Evolutionary conservation across 2,113 vertebrate species (phyloP), one percentile per base, ranked within the genome.

Genomic region (Sylvia atricapilla): DNA sequence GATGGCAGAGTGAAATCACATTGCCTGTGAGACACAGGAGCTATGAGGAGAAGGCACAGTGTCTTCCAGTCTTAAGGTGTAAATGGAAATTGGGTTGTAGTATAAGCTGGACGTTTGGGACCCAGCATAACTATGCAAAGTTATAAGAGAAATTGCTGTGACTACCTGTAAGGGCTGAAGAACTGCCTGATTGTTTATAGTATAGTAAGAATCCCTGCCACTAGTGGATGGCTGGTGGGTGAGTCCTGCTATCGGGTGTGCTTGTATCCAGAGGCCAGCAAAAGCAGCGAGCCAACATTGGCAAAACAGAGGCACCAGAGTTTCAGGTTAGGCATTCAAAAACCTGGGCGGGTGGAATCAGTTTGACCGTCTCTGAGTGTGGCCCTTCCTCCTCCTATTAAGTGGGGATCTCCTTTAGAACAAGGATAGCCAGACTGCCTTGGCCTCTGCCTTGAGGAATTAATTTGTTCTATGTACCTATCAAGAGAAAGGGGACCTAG

Each of bases 281-380:
- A 62, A 93, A 76, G 18, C 63, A 73, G 31, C 0, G 0, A 68
- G n/a, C 33, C 30, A 35, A 10, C 41, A 4, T 4, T 50, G 35
- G 9, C 23, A 60, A 60, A 84, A 85, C 6, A 63, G 62, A 83
- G 35, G 23, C 18, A 47, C 68, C 8, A 7, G 35, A 47, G 18
- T 50, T 75, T 60, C 64, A 56, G 46, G 33, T 55, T 30, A 70
- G 76, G 50, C 19, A n/a, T 17, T 33, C 30, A 67, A 52, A 93
- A 72, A 68, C 27, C 47, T 67, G 30, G 11, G 35, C 30, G 94
- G 22, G 10, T 84, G 49, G 24, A 72, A 82, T 64, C 39, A 13
- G 13, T 47, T 39, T 46, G 47, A 8, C 19, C 37, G 80, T 90
- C 82, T 81, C 21, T 56, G n/a, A 63, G 39, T 1, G 1, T 31